phyloP scores from a whole-genome alignment of 2,113 vertebrate genomes.

The Mola mola region DNA sequence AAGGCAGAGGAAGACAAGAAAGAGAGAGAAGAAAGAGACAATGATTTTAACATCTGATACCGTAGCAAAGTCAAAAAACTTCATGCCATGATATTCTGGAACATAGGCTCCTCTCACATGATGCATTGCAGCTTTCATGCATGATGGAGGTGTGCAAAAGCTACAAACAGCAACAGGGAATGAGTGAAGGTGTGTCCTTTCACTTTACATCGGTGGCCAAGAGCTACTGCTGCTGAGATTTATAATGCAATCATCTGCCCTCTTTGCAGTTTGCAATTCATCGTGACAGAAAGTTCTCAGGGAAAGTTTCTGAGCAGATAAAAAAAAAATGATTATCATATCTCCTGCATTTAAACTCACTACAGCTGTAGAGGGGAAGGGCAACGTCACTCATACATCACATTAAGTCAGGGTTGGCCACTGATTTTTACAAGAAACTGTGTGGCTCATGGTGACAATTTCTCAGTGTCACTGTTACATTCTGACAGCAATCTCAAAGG shows the following conservation, averaged over 20 bases:
- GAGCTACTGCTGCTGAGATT: constrained; percentile 40
- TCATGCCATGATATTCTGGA: background rate
- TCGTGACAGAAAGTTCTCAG: constrained; percentile 3
- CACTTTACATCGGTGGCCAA: too few species aligned
- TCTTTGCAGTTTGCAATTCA: constrained; percentile 14
- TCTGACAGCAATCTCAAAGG: constrained; percentile 46
- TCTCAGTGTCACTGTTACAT: constrained; percentile 33
- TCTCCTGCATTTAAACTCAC: constrained; percentile 17
- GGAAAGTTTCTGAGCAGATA: constrained; percentile 24
- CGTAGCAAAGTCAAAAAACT: too few species aligned
- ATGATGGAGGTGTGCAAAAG: constrained; percentile 14
- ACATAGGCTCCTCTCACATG: background rate
- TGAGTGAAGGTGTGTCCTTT: too few species aligned
- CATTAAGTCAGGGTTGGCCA: background rate
- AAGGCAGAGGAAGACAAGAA: constrained; percentile 17
- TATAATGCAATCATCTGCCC: constrained; percentile 33
- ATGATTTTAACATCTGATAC: background rate
- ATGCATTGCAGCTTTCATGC: background rate
- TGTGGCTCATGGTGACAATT: constrained; percentile 31
- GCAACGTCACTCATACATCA: background rate
- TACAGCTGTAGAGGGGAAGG: background rate
- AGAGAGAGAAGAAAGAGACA: constrained; percentile 8
- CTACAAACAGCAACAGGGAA: background rate
- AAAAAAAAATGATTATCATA: too few species aligned
- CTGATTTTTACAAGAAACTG: constrained; percentile 24